A percentile compares a stretch with the other conserved stretches of the same genome.
Evolutionary conservation across 30 jellyfish, hydroid and myxozoan genomes (phyloP).

Genomic region (Clytia hemisphaerica): DNA sequence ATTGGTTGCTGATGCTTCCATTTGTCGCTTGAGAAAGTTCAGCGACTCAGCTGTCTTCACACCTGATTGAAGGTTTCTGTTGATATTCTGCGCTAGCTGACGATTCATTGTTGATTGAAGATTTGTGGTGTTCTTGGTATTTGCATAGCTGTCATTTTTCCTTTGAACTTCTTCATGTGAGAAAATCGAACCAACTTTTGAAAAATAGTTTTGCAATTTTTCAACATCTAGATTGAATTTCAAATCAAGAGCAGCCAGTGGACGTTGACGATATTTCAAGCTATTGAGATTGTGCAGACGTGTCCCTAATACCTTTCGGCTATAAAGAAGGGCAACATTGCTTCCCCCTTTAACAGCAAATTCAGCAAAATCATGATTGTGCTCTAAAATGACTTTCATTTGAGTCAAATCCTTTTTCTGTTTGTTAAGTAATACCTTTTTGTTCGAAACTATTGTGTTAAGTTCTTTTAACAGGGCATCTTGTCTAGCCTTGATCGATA

Average conservation of each 20-base stretch:
- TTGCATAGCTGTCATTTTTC: constrained; percentile 53
- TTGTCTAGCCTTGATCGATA: constrained; percentile 62
- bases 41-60: constrained; percentile 45
- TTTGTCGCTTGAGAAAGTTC: constrained; percentile 61
- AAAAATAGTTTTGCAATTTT: constrained; percentile 53
- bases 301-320: constrained; percentile 88
- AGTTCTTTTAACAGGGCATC: constrained; percentile 66
- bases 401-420: constrained; percentile 90
- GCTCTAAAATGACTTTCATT: constrained; percentile 85
- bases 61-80: background rate
- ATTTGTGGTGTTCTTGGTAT: constrained; percentile 9
- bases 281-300: constrained; percentile 88
- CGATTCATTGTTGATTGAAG: background rate
- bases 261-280: constrained; percentile 81
- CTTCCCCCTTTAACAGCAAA: constrained; percentile 95
- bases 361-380: constrained; percentile 91
- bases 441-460: constrained; percentile 55
- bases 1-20: constrained; percentile 29
- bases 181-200: constrained; percentile 71
- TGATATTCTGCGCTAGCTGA: background rate
- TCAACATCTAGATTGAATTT: constrained; percentile 74
- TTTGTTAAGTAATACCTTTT: constrained; percentile 66
- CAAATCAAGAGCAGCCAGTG: constrained; percentile 68
- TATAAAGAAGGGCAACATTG: constrained; percentile 77
- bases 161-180: constrained; percentile 94